These are phyloP conservation scores for Chrysolina oricalcia DNA, from an alignment of 2,888 invertebrate genomes.

Conservation along the genomic window DNA sequence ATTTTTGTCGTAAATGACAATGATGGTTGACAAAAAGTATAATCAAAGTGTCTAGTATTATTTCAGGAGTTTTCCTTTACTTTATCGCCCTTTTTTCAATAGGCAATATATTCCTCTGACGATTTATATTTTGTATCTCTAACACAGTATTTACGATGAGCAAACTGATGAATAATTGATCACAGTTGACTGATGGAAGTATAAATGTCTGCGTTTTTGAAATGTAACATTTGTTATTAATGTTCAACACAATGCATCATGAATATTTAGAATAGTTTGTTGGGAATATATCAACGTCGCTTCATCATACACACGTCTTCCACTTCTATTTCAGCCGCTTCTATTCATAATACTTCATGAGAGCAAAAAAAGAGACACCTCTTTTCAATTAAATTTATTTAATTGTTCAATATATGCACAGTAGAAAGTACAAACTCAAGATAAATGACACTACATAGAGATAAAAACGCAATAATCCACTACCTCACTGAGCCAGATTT, in stretches of 20 bases:
- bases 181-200: neutral
- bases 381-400: neutral
- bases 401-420: neutral
- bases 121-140: no score
- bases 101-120: no score
- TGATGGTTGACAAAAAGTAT: no score
- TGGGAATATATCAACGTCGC: neutral
- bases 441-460: neutral
- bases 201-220: neutral
- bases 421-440: neutral
- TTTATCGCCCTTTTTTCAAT: no score
- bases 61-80: no score
- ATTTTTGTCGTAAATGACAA: no score
- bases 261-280: neutral
- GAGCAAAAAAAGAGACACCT: neutral
- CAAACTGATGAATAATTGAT: neutral
- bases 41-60: no score
- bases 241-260: no score
- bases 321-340: neutral
- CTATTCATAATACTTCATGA: neutral
- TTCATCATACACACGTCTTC: neutral
- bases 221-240: neutral
- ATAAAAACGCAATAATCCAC: slow-evolving; percentile 13
- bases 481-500: neutral
- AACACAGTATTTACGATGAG: no score